Conservation (phyloP, 2,888 invertebrate genomes). For the Sicus ferrugineus region DNA sequence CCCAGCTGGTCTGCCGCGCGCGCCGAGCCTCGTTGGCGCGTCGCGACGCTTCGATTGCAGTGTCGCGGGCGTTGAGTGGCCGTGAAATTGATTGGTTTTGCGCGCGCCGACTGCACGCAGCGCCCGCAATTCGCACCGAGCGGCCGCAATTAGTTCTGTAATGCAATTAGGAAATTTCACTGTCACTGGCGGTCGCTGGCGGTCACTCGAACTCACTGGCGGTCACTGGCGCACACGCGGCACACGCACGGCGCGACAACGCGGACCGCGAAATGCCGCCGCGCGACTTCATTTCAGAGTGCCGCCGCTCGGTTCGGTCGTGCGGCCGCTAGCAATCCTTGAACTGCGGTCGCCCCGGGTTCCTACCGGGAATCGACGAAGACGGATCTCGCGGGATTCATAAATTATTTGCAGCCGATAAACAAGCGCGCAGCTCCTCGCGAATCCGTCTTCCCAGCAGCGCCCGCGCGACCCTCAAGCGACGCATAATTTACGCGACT, state of each 20-base stretch:
- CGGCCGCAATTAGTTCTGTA: constrained; percentile 16
- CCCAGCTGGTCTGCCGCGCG: background rate
- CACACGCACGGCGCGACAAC: background rate
- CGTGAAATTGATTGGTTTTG: constrained; percentile 18
- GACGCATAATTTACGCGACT: constrained; percentile 21
- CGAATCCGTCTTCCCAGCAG: constrained; percentile 5
- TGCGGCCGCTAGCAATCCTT: background rate
- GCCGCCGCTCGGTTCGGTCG: background rate
- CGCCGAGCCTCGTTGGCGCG: background rate
- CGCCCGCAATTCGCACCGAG: background rate
- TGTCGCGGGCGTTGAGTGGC: background rate
- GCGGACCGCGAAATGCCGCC: background rate
- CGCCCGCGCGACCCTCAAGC: background rate
- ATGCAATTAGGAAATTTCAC: constrained; percentile 9
- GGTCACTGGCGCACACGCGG: background rate
- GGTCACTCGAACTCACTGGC: too few relatives aligned
- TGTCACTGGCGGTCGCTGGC: background rate
- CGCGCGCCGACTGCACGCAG: background rate
- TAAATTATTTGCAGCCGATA: constrained; percentile 26
- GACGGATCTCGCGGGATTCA: background rate
- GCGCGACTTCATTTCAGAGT: background rate
- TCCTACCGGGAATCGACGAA: background rate
- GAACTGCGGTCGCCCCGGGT: background rate
- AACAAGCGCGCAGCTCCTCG: constrained; percentile 3
- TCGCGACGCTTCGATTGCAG: background rate